Evolutionary conservation across 2,797 vertebrate genomes (phyloP), one percentile per base, ranked within the genome.

Genomic region (Sebastes flavidus): DNA sequence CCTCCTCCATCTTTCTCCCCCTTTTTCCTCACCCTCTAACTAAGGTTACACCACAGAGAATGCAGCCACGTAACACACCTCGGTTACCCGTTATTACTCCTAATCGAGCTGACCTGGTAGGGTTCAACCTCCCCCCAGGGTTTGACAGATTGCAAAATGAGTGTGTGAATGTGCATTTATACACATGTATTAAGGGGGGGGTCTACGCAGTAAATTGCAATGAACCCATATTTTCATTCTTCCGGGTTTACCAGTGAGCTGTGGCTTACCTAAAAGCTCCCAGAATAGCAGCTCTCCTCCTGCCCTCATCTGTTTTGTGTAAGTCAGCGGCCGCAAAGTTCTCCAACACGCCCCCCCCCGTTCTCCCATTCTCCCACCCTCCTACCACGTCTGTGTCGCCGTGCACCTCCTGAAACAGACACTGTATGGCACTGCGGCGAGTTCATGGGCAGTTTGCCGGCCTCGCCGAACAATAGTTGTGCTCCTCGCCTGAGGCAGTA

Each of bases 231-330:
- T 77, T 86, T 75, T 82, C 81, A 82, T 87, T 88, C 77, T 89
- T 81, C 75, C 46, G 38, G 62, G 74, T 84, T 83, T 82, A 85
- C 90, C 87, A 88, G 56, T 82, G 73, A 86, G 77, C 88, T 87
- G 89, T 65, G 90, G 92, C 77, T 89, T 83, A 90, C 84, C 92
- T 92, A 88, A 91, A 92, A 87, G 65, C 72, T 89, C 89, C 88
- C 87, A 87, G 88, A 94, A 95, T 92, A 93, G 86, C 83, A 87
- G 34, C 83, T 86, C 65, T 77, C 60, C 84, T 81, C 87, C 88
- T 79, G 61, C 38, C 75, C 81, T 93, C 92, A 94, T 95, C 94
- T 95, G 94, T 91, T 93, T 95, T 90, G 78, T 87, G 90, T 95
- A 90, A 94, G 85, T 86, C 71, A 76, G 78, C 7, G 24, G 86